A percentile compares a stretch with the other conserved stretches of the same genome.
These are phyloP conservation scores for Malacoraja senta DNA, from an alignment of 2,797 vertebrate genomes.

Conservation along the genomic window DNA sequence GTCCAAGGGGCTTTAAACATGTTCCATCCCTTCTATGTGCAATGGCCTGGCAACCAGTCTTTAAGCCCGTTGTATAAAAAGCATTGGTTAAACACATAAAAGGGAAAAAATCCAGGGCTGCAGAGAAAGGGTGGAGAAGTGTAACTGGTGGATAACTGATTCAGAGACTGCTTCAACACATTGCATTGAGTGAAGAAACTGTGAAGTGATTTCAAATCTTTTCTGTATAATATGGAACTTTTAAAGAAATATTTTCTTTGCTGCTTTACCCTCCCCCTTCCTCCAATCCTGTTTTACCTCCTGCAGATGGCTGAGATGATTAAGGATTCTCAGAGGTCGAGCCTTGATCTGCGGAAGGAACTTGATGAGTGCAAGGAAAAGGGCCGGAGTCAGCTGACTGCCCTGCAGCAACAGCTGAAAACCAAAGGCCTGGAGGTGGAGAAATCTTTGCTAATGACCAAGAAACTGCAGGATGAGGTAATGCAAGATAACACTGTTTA, in stretches of 20 bases:
- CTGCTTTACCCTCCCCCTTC: not conserved
- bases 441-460: slow-evolving; percentile 58
- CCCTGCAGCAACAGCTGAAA: slow-evolving; percentile 77
- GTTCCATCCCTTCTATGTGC: no score
- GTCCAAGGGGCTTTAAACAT: no score
- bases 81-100: not conserved
- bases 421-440: slow-evolving; percentile 78
- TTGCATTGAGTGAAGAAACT: not conserved
- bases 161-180: not conserved
- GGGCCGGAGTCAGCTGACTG: slow-evolving; percentile 72
- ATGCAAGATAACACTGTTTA: slow-evolving; percentile 36
- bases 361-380: slow-evolving; percentile 88
- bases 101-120: not conserved
- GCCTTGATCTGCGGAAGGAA: slow-evolving; percentile 83
- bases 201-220: not conserved
- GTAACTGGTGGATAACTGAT: not conserved
- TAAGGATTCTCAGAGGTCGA: slow-evolving; percentile 72
- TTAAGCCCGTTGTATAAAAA: no score
- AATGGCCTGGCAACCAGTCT: no score
- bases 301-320: slow-evolving; percentile 80
- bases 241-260: not conserved
- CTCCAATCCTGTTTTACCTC: not conserved
- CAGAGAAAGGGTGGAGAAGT: not conserved
- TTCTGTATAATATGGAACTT: not conserved
- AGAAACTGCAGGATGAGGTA: slow-evolving; percentile 83